phyloP scores from a whole-genome alignment of 2,113 vertebrate species.

The Tragelaphus scriptus region DNA sequence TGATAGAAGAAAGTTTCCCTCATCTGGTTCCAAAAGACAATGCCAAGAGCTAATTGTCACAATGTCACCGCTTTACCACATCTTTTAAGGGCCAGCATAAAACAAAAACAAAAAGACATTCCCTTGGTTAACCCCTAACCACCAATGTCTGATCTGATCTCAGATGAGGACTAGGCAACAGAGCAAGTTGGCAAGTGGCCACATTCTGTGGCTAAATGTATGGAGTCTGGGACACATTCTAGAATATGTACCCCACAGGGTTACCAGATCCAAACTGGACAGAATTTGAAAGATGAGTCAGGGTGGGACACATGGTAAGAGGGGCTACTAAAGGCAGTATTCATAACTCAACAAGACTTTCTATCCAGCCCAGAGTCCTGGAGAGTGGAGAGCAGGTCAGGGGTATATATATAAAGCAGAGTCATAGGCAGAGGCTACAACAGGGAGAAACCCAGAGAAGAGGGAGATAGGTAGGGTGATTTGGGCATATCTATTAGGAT shows the following conservation, averaged over 20 bases:
- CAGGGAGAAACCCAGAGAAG: background rate
- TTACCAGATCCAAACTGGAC: background rate
- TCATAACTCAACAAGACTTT: background rate
- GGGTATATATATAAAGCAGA: background rate
- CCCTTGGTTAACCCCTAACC: background rate
- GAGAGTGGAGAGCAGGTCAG: background rate
- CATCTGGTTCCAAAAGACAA: background rate
- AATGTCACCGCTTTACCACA: background rate
- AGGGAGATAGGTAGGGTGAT: background rate
- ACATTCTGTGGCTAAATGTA: background rate
- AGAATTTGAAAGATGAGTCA: background rate
- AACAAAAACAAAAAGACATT: background rate
- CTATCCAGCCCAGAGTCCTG: background rate
- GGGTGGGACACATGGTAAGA: background rate
- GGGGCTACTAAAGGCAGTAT: background rate
- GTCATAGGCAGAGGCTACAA: background rate
- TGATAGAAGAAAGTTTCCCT: background rate
- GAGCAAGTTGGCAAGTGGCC: background rate
- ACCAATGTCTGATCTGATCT: background rate
- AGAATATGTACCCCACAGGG: background rate
- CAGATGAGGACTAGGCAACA: background rate
- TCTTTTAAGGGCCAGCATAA: background rate
- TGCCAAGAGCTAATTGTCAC: background rate
- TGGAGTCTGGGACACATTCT: background rate
- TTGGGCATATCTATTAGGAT: background rate